These are phyloP conservation scores for Euura saliciscinereae DNA, from an alignment of 1,140 invertebrate genomes.

Conservation along the genomic window DNA sequence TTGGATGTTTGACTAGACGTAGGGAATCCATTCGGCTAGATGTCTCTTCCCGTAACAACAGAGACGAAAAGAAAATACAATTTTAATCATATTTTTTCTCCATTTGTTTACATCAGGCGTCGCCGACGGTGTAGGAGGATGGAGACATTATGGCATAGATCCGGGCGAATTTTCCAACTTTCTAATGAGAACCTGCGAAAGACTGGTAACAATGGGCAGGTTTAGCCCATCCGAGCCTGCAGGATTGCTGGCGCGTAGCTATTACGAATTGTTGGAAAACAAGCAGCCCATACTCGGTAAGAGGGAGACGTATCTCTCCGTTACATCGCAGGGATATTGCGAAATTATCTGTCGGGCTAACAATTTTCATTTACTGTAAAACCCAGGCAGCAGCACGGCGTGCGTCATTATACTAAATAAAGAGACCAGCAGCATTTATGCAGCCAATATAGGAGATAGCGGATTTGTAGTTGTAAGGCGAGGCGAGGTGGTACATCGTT, in stretches of 20 bases:
- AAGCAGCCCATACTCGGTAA: constrained; percentile 90
- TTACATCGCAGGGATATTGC: neutral
- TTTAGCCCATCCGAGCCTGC: constrained; percentile 87
- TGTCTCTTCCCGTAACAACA: too few species aligned
- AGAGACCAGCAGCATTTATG: constrained; percentile 87
- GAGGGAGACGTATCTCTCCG: constrained; percentile 13
- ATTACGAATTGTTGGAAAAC: constrained; percentile 89
- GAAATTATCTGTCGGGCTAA: neutral
- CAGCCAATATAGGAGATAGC: constrained; percentile 98
- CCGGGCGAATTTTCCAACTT: constrained; percentile 93
- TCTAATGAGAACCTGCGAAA: constrained; percentile 93
- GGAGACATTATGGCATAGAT: constrained; percentile 97
- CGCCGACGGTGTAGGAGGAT: constrained; percentile 97
- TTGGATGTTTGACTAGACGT: too few species aligned
- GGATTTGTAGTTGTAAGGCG: constrained; percentile 92
- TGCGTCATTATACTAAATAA: constrained; percentile 93
- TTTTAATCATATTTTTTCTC: neutral
- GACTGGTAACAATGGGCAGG: constrained; percentile 85
- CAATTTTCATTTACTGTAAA: constrained; percentile 22
- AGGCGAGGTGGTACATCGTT: constrained; percentile 86
- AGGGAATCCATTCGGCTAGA: too few species aligned
- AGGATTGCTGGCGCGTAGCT: constrained; percentile 85
- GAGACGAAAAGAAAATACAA: neutral
- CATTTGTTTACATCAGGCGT: constrained; percentile 74
- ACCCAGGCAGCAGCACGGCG: constrained; percentile 92